A percentile compares a stretch with the other conserved stretches of the same genome.
These are phyloP conservation scores for Oxytorus armatus DNA, from an alignment of 2,888 invertebrate genomes.

Conservation along the genomic window DNA sequence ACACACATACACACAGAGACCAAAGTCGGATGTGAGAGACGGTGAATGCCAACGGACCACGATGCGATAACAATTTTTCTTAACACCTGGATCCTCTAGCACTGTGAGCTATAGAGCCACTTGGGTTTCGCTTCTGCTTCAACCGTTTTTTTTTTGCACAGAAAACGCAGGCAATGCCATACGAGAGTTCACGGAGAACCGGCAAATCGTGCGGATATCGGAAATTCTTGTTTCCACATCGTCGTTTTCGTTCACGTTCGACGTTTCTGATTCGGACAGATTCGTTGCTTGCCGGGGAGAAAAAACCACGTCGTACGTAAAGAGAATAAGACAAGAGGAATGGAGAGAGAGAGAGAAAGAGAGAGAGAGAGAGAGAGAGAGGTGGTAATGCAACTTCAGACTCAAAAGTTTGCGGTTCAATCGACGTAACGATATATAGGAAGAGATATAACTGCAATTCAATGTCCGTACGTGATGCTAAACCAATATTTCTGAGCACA, in stretches of 20 bases:
- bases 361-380: background rate
- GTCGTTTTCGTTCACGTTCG: conserved; percentile 51
- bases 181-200: conserved; percentile 49
- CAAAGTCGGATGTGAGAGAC: conserved; percentile 59
- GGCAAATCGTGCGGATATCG: conserved; percentile 62
- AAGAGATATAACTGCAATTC: background rate
- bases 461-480: background rate
- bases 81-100: conserved; percentile 66
- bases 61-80: conserved; percentile 70
- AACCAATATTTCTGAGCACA: background rate
- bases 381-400: conserved; percentile 17
- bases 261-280: conserved; percentile 58
- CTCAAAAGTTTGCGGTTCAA: conserved; percentile 33
- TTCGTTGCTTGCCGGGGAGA: conserved; percentile 30
- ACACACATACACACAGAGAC: conserved; percentile 11
- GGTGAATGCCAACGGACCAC: conserved; percentile 54
- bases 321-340: background rate
- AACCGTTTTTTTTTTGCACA: conserved; percentile 15
- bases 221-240: conserved; percentile 50
- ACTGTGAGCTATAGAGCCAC: conserved; percentile 35
- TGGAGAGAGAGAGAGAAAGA: background rate
- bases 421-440: conserved; percentile 1
- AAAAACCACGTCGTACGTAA: background rate
- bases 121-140: conserved; percentile 34
- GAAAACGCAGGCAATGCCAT: conserved; percentile 8